Percentiles rank a stretch among this genome's conserved stretches.
These are phyloP conservation scores for Rhagoletis pomonella DNA, from an alignment of 1,140 invertebrate genomes.

Conservation along the genomic window DNA sequence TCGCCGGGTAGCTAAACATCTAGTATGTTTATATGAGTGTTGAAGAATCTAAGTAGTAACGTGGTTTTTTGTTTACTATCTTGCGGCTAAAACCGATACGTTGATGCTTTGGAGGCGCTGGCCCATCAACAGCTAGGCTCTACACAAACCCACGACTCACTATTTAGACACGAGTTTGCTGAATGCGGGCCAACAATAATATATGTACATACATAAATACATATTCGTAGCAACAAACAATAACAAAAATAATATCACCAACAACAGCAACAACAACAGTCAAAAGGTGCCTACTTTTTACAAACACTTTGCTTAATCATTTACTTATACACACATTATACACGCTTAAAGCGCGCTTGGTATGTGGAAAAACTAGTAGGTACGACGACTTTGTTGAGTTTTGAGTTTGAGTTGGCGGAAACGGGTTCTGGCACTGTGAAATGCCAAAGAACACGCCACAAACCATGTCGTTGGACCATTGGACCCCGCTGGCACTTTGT, in stretches of 20 bases:
- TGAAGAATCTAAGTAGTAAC: conserved; percentile 43
- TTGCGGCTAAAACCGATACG: conserved; percentile 24
- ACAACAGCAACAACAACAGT: neutral
- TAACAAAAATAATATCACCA: neutral
- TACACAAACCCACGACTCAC: neutral
- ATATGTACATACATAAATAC: too few species aligned
- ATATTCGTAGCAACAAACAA: neutral
- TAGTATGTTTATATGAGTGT: neutral
- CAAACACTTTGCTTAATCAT: conserved; percentile 34
- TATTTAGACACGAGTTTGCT: neutral
- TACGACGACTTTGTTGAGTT: neutral
- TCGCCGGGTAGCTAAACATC: conserved; percentile 16
- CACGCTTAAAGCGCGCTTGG: conserved; percentile 48
- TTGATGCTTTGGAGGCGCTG: neutral
- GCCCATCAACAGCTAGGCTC: neutral
- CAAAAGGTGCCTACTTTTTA: conserved; percentile 31
- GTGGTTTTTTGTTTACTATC: conserved; percentile 50
- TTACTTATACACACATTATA: neutral
- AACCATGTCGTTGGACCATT: conserved; percentile 7
- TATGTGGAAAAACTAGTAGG: conserved; percentile 46
- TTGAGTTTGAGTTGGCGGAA: neutral
- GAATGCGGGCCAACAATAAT: neutral
- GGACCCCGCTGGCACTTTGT: conserved; percentile 25
- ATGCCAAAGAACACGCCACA: conserved; percentile 44
- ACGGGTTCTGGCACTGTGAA: conserved; percentile 38